Conservation (phyloP, 1,140 invertebrate species). For the Pristionchus pacificus region DNA sequence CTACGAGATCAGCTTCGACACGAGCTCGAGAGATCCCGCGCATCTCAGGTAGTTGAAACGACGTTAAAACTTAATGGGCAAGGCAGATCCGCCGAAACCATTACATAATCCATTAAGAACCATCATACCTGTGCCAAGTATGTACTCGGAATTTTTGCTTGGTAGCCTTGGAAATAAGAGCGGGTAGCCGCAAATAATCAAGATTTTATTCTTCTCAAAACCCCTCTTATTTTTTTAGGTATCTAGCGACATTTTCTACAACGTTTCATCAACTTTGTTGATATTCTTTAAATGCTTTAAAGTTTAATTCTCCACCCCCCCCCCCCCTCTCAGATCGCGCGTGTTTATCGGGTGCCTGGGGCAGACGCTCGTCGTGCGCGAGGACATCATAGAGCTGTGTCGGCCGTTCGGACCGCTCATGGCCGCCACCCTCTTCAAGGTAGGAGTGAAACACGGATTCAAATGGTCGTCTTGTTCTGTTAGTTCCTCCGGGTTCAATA, state of each 20-base stretch:
- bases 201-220: not conserved
- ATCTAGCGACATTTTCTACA: not conserved
- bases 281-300: not conserved
- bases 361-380: conserved; percentile 11
- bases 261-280: too few species aligned
- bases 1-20: conserved; percentile 29
- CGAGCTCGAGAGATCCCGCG: conserved; percentile 24
- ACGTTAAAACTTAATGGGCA: not conserved
- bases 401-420: conserved; percentile 26
- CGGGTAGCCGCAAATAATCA: too few species aligned
- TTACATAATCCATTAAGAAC: not conserved
- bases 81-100: not conserved
- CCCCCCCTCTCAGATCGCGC: conserved; percentile 25
- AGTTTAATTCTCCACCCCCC: not conserved
- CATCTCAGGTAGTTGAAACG: conserved; percentile 12
- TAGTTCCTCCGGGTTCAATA: not conserved
- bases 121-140: too few species aligned
- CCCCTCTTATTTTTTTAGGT: conserved; percentile 1
- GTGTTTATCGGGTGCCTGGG: conserved; percentile 29
- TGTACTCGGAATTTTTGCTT: not conserved
- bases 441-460: not conserved
- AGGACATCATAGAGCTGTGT: conserved; percentile 30
- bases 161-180: conserved; percentile 6
- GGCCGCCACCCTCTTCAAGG: conserved; percentile 27
- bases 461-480: not conserved